Conservation (phyloP, 2,797 vertebrate genomes). For the Nannoperca obscura region DNA sequence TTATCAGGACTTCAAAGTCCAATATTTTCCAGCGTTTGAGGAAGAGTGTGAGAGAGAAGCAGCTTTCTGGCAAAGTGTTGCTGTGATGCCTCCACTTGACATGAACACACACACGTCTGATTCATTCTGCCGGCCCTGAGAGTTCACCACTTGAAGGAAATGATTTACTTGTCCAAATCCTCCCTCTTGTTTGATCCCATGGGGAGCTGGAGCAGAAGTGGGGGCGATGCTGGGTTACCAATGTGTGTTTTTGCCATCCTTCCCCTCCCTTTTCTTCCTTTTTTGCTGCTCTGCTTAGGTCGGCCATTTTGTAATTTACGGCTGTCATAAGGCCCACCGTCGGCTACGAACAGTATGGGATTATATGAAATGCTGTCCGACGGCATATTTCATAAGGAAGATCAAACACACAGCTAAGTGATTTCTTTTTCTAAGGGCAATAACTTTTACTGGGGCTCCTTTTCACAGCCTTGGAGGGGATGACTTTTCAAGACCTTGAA, state of each 20-base stretch:
- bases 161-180: conserved; percentile 80
- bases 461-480: conserved; percentile 64
- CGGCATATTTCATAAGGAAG: conserved; percentile 72
- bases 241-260: conserved; percentile 76
- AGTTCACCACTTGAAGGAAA: conserved; percentile 78
- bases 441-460: conserved; percentile 67
- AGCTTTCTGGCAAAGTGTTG: conserved; percentile 68
- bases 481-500: conserved; percentile 54
- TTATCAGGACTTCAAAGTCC: conserved; percentile 79
- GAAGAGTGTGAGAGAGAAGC: conserved; percentile 68
- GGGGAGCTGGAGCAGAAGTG: conserved; percentile 67
- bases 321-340: conserved; percentile 67
- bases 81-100: conserved; percentile 74
- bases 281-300: conserved; percentile 65
- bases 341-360: conserved; percentile 71
- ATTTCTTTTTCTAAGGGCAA: conserved; percentile 73
- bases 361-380: conserved; percentile 75
- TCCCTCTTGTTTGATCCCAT: conserved; percentile 80
- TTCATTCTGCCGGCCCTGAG: conserved; percentile 66
- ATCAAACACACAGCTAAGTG: conserved; percentile 76
- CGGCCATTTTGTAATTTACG: conserved; percentile 80
- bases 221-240: conserved; percentile 72
- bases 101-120: conserved; percentile 68
- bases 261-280: conserved; percentile 51
- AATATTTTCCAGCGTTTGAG: conserved; percentile 67